Evolutionary conservation across 2,888 invertebrate genomes (phyloP), one percentile per base, ranked within the genome.

Genomic region (Globia sparganii): DNA sequence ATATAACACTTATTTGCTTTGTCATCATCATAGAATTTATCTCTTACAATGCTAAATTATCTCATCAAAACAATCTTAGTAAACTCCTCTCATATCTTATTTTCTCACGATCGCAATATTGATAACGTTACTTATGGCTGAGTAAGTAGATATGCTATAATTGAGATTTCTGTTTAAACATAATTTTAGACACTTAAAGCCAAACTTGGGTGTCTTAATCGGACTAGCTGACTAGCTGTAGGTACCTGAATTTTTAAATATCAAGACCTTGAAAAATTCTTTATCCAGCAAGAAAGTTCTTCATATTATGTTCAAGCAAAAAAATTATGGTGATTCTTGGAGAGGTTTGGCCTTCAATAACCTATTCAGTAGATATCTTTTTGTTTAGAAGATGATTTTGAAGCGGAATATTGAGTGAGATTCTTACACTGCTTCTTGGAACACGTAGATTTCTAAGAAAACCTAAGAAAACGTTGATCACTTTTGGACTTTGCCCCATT

Each of bases 61-160:
- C 74, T 74, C 65, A 74, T 77, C 70, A 73, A 13, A 59, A 49
- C 6, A 6, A 49, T 49, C 49, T 49, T 49, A 49, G 21, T 49
- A 49, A 49, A 21, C 46, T 43, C 43, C 58, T 49, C 28, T 46
- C 18, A 8, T 72, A 81, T 76, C 65, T 62, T 77, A 81, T 81
- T 81, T 73, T 81, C 81, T 81, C 77, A 81, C 81, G 72, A 67
- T 81, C 73, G 34, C 43, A 31, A 59, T 59, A 70, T 56, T 74
- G 56, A 74, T 74, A 64, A 34, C 66, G 4, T 34, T 9, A 70
- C 59, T 15, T 28, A 21, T 43, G 46, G 9, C 25, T 25, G 21
- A 64, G 4, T 61, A 40, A 13, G n/a, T 65, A 31, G 34, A 34
- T 9, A 9, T 2, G 15, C 1, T 28, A 2, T 9, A 40, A 18